A percentile compares a stretch with the other conserved stretches of the same genome.
These are phyloP conservation scores for Escarpia spicata DNA, from an alignment of 2,888 invertebrate species.

Conservation along the genomic window DNA sequence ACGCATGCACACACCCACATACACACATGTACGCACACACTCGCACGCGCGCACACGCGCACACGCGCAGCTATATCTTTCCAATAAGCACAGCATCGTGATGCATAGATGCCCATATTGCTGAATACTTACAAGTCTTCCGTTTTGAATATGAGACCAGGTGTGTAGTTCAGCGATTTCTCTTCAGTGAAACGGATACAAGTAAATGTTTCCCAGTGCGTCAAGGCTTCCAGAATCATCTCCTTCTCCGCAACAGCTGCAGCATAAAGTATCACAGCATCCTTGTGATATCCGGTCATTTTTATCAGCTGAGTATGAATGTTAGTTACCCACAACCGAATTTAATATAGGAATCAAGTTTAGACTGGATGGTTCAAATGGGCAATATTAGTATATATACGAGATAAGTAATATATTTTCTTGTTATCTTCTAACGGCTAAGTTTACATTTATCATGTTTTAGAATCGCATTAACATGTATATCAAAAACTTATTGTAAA, in stretches of 20 bases:
- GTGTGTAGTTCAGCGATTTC: background rate
- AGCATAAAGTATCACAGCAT: background rate
- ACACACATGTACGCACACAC: background rate
- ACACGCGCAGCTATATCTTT: background rate
- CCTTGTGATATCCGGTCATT: background rate
- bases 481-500: background rate
- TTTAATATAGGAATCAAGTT: too few species aligned
- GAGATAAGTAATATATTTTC: too few species aligned
- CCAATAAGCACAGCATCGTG: too few species aligned
- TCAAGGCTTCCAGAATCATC: background rate
- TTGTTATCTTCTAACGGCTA: too few species aligned
- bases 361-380: too few species aligned
- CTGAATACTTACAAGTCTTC: background rate
- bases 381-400: too few species aligned
- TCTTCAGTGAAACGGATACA: background rate
- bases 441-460: background rate
- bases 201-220: background rate
- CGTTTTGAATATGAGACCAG: background rate
- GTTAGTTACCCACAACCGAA: too few species aligned
- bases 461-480: background rate
- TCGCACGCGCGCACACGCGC: background rate
- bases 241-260: background rate
- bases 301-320: too few species aligned
- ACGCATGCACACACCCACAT: background rate
- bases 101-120: background rate